phyloP scores from a whole-genome alignment of 2,113 vertebrate species.

The Myiagra hebetior region DNA sequence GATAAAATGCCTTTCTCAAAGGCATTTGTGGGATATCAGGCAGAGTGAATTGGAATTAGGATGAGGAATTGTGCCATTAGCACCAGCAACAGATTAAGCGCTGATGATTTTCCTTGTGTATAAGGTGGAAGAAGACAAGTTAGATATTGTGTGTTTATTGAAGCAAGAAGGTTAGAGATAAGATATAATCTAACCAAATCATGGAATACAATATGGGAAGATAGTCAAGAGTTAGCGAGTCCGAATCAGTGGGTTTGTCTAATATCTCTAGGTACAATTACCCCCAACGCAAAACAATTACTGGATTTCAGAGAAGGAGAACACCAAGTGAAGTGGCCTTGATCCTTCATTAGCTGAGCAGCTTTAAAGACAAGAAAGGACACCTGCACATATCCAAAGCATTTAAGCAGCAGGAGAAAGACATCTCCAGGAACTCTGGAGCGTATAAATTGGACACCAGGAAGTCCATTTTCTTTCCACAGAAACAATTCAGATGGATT shows the following conservation, averaged over 20 bases:
- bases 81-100: neutral
- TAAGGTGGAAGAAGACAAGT: constrained; percentile 11
- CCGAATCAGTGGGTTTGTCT: constrained; percentile 5
- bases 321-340: neutral
- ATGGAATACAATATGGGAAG: constrained; percentile 16
- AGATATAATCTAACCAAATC: constrained; percentile 49
- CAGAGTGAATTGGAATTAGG: constrained; percentile 20
- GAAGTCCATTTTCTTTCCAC: neutral
- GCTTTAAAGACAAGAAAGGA: neutral
- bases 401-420: neutral
- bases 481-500: neutral
- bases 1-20: constrained; percentile 41
- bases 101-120: neutral
- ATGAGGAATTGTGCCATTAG: constrained; percentile 17
- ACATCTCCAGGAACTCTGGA: neutral
- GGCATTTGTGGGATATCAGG: constrained; percentile 26
- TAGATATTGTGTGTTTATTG: constrained; percentile 22
- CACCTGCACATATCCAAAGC: neutral
- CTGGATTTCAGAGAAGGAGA: neutral
- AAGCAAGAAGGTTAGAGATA: constrained; percentile 49
- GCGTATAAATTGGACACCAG: neutral
- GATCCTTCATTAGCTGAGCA: neutral
- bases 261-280: neutral
- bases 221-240: neutral
- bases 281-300: neutral